phyloP scores from a whole-genome alignment of 2,113 vertebrate genomes.

The Ochotona curzoniae region DNA sequence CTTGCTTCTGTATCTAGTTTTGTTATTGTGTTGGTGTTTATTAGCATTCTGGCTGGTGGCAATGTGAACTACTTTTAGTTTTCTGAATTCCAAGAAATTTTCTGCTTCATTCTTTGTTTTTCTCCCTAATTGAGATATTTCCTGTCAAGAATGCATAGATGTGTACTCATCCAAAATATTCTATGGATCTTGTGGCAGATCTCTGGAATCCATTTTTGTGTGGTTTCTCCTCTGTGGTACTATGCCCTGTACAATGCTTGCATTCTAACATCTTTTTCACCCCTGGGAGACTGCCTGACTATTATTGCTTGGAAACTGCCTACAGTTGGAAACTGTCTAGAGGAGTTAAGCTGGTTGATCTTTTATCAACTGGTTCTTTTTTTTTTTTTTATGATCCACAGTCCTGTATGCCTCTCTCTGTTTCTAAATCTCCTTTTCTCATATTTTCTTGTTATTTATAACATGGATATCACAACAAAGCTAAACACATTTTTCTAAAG shows the following conservation, averaged over 20 bases:
- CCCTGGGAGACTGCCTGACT: neutral
- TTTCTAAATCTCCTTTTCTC: neutral
- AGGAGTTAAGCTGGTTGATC: neutral
- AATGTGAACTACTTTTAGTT: neutral
- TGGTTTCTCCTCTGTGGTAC: neutral
- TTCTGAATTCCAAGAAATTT: neutral
- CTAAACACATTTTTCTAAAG: neutral
- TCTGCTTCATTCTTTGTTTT: neutral
- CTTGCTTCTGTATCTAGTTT: neutral
- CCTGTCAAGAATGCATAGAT: neutral
- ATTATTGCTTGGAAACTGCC: slow-evolving; percentile 4
- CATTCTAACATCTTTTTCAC: neutral
- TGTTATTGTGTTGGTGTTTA: neutral
- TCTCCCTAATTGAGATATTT: neutral
- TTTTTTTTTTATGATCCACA: neutral
- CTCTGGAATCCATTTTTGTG: neutral
- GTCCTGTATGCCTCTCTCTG: neutral
- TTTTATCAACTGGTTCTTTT: neutral
- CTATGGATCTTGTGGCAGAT: neutral
- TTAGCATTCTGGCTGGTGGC: neutral
- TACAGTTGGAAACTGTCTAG: too few relatives aligned
- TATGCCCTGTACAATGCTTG: neutral
- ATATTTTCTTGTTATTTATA: neutral
- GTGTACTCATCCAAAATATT: neutral
- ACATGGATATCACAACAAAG: neutral